A percentile compares a stretch with the other conserved stretches of the same genome.
Evolutionary conservation across 2,888 invertebrate genomes (phyloP).

Genomic region (Parnassius glacialis): DNA sequence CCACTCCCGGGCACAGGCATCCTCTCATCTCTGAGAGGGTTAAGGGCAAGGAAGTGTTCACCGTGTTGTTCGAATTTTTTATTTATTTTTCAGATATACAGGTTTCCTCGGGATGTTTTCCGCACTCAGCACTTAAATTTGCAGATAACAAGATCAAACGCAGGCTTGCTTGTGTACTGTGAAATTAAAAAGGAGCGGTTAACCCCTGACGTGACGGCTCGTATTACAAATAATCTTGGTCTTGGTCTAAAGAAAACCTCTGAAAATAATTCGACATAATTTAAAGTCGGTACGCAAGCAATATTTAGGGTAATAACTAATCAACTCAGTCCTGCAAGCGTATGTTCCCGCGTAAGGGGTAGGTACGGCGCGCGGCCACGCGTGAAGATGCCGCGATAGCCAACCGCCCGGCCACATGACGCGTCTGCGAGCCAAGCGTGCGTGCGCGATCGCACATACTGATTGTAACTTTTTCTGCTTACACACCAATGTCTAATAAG

Average conservation of each 20-base stretch:
- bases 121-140: too few relatives aligned
- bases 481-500: constrained; percentile 26
- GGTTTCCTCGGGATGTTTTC: too few relatives aligned
- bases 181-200: too few relatives aligned
- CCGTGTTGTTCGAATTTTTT: too few relatives aligned
- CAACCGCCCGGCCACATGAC: constrained; percentile 65
- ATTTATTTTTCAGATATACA: too few relatives aligned
- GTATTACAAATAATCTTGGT: too few relatives aligned
- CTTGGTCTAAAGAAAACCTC: neutral
- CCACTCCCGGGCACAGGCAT: too few relatives aligned
- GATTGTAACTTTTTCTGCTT: constrained; percentile 34
- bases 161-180: too few relatives aligned
- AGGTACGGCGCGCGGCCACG: constrained; percentile 43
- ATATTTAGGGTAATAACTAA: constrained; percentile 44
- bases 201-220: too few relatives aligned
- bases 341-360: constrained; percentile 38
- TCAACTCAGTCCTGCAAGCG: constrained; percentile 37
- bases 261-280: constrained; percentile 10
- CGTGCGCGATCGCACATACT: constrained; percentile 27
- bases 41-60: too few relatives aligned
- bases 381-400: constrained; percentile 72
- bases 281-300: constrained; percentile 29
- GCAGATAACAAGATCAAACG: too few relatives aligned
- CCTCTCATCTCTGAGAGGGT: too few relatives aligned
- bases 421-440: constrained; percentile 35